Percentiles rank a stretch among this genome's conserved stretches.
phyloP scores from a whole-genome alignment of 2,113 vertebrate species.

The Nycticorax nycticorax region DNA sequence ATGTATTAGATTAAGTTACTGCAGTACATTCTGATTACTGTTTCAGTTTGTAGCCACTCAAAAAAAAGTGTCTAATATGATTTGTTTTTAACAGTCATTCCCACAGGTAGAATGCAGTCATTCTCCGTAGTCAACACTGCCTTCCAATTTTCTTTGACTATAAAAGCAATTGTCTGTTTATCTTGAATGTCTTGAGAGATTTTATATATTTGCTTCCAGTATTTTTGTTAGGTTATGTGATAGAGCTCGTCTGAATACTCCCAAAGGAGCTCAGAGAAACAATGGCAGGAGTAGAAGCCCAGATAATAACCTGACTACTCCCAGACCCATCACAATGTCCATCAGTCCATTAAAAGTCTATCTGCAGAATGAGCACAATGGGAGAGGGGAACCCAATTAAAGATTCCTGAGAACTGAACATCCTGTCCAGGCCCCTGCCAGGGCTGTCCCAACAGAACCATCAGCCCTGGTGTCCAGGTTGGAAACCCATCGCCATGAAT shows the following conservation, averaged over 20 bases:
- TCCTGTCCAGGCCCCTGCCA: not conserved
- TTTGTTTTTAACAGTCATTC: not conserved
- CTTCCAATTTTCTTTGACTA: not conserved
- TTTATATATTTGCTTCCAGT: not conserved
- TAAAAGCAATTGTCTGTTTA: not conserved
- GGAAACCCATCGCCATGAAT: not conserved
- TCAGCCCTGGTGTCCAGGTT: no score
- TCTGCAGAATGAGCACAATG: not conserved
- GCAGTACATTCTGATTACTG: not conserved
- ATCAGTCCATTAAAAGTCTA: not conserved
- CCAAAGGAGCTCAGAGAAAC: not conserved
- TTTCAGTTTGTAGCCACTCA: not conserved
- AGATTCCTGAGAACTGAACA: not conserved
- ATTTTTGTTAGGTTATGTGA: not conserved
- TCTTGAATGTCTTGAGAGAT: not conserved
- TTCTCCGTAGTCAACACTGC: not conserved
- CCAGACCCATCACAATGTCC: not conserved
- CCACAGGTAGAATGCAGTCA: not conserved
- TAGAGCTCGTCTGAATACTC: not conserved
- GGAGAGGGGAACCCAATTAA: not conserved
- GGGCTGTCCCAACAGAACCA: not conserved
- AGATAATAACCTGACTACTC: not conserved
- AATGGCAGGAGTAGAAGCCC: not conserved
- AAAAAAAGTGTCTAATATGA: not conserved
- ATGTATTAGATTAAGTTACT: not conserved